A percentile compares a stretch with the other conserved stretches of the same genome.
Evolutionary conservation across 2,797 vertebrate species (phyloP).

Genomic region (Gobionotothen gibberifrons): DNA sequence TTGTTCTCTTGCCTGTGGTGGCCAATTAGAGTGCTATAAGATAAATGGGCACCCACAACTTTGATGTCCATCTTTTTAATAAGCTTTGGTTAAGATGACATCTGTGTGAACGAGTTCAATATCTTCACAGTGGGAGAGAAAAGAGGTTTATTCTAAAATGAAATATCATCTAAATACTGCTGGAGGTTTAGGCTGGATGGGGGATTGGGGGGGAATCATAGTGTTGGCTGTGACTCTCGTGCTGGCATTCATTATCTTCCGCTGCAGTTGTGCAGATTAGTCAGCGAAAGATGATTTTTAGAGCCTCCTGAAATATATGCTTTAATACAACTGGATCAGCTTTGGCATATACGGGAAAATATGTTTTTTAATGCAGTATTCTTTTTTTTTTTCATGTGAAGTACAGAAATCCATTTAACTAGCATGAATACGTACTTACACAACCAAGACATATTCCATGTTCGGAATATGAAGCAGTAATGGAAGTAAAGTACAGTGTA

Average conservation of each 20-base stretch:
- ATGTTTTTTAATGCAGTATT: background rate
- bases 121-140: slow-evolving; percentile 83
- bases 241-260: slow-evolving; percentile 79
- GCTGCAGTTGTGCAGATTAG: slow-evolving; percentile 80
- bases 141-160: slow-evolving; percentile 85
- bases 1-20: slow-evolving; percentile 83
- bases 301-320: slow-evolving; percentile 68
- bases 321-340: slow-evolving; percentile 60
- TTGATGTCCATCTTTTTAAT: slow-evolving; percentile 87
- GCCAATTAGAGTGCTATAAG: slow-evolving; percentile 84
- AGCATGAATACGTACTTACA: background rate
- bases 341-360: slow-evolving; percentile 41
- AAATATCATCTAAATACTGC: slow-evolving; percentile 84
- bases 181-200: slow-evolving; percentile 78
- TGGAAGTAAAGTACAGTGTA: slow-evolving; percentile 43
- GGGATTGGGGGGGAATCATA: slow-evolving; percentile 60
- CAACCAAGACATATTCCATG: slow-evolving; percentile 12
- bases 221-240: slow-evolving; percentile 67
- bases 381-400: slow-evolving; percentile 5
- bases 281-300: slow-evolving; percentile 77
- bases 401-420: slow-evolving; percentile 37
- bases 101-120: slow-evolving; percentile 86
- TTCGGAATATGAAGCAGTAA: slow-evolving; percentile 23
- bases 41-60: slow-evolving; percentile 82
- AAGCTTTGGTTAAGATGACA: slow-evolving; percentile 88